Conservation (phyloP, 2,888 invertebrate genomes). For the Empis stercorea region DNA sequence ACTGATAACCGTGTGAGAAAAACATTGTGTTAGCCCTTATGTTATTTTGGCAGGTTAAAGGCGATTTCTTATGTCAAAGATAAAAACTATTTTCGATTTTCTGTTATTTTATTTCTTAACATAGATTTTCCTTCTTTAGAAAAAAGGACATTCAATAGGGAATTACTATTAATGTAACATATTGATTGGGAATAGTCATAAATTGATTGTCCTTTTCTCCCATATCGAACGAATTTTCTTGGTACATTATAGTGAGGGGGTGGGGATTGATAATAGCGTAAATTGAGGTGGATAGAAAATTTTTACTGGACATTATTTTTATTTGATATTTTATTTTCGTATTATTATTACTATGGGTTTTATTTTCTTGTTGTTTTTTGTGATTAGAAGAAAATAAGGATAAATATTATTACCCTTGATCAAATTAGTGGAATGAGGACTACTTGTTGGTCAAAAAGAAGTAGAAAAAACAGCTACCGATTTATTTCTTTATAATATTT, state of each 20-base stretch:
- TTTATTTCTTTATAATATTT: too few species aligned
- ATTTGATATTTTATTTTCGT: too few species aligned
- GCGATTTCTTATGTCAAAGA: constrained; percentile 5
- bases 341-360: too few species aligned
- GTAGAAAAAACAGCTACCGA: too few species aligned
- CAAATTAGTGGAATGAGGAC: not conserved
- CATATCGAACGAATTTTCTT: not conserved
- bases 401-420: too few species aligned
- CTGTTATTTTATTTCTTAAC: too few species aligned
- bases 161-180: constrained; percentile 3
- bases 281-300: too few species aligned
- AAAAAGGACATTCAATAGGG: constrained; percentile 1
- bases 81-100: constrained; percentile 3
- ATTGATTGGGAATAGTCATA: constrained; percentile 7
- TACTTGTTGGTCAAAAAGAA: constrained; percentile 7
- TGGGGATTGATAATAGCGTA: too few species aligned
- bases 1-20: too few species aligned
- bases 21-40: not conserved
- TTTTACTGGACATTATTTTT: too few species aligned
- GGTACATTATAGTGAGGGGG: too few species aligned
- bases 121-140: too few species aligned
- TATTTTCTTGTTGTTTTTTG: constrained; percentile 5
- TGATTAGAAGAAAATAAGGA: constrained; percentile 2
- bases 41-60: not conserved
- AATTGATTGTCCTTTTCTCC: constrained; percentile 9